Conservation (phyloP, 2,113 vertebrate species). For the Siniperca knerii region DNA sequence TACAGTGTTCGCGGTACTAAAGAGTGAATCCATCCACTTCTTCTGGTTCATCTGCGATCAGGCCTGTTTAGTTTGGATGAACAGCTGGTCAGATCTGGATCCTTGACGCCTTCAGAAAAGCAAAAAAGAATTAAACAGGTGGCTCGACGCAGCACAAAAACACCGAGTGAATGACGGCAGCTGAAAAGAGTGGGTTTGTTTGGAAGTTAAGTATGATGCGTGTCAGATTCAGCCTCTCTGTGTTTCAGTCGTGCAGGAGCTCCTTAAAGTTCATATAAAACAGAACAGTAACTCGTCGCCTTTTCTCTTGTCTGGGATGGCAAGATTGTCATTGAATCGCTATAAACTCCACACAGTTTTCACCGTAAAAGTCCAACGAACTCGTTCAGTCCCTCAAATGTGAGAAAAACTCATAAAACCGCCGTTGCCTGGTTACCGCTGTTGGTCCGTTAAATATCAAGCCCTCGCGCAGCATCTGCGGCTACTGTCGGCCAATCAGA, state of each 20-base stretch:
- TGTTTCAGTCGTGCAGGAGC: neutral
- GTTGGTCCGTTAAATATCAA: too few species aligned
- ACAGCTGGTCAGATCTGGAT: constrained; percentile 36
- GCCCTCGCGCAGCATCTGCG: too few species aligned
- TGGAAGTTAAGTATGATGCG: neutral
- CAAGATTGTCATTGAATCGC: too few species aligned
- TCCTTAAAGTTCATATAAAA: neutral
- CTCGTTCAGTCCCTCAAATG: too few species aligned
- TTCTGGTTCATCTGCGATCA: neutral
- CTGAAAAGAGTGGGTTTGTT: constrained; percentile 23
- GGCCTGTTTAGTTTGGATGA: neutral
- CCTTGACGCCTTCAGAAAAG: constrained; percentile 6
- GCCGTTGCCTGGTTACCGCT: too few species aligned
- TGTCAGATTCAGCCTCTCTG: neutral
- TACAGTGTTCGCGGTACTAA: too few species aligned
- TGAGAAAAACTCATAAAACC: too few species aligned
- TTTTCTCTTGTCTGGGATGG: too few species aligned
- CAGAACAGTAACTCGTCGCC: too few species aligned
- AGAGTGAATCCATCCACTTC: neutral
- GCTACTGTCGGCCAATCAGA: too few species aligned
- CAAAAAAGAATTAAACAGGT: constrained; percentile 14
- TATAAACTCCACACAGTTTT: too few species aligned
- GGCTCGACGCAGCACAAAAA: neutral
- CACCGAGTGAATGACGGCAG: neutral
- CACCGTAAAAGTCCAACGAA: too few species aligned